Percentiles rank a stretch among this genome's conserved stretches.
These are phyloP conservation scores for Himalopsyche japonica DNA, from an alignment of 2,888 invertebrate genomes.

Conservation along the genomic window DNA sequence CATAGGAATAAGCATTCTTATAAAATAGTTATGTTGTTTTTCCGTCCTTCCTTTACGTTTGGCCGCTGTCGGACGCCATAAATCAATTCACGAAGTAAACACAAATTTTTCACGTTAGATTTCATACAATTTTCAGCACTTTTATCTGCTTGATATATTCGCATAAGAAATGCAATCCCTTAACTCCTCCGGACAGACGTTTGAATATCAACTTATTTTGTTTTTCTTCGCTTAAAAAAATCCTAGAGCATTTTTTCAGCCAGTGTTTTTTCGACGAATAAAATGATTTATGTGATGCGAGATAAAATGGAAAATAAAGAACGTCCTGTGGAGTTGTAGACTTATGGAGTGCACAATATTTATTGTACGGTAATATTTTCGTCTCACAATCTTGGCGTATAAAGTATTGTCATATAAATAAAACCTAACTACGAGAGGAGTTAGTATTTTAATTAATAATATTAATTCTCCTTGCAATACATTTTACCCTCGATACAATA, in stretches of 20 bases:
- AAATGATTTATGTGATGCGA: background rate
- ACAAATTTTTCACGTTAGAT: background rate
- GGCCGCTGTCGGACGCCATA: background rate
- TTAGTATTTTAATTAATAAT: no score
- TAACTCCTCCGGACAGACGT: background rate
- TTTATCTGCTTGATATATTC: conserved; percentile 12
- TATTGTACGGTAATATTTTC: background rate
- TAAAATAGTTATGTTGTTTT: background rate
- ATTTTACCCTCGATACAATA: no score
- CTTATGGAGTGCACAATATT: background rate
- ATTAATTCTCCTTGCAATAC: no score
- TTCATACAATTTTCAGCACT: background rate
- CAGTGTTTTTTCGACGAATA: background rate
- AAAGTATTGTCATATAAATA: no score
- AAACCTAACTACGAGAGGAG: no score
- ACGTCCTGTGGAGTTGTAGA: background rate
- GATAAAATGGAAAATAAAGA: background rate
- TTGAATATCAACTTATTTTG: background rate
- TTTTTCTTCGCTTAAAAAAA: background rate
- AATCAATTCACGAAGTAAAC: background rate
- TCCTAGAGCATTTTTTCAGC: background rate
- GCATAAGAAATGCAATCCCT: conserved; percentile 22
- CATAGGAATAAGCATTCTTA: background rate
- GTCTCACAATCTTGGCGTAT: background rate
- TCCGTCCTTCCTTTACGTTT: background rate